Percentiles rank a stretch among this genome's conserved stretches.
phyloP scores from a whole-genome alignment of 30 jellyfish, hydroid and myxozoan species.

The Aurelia sp. region DNA sequence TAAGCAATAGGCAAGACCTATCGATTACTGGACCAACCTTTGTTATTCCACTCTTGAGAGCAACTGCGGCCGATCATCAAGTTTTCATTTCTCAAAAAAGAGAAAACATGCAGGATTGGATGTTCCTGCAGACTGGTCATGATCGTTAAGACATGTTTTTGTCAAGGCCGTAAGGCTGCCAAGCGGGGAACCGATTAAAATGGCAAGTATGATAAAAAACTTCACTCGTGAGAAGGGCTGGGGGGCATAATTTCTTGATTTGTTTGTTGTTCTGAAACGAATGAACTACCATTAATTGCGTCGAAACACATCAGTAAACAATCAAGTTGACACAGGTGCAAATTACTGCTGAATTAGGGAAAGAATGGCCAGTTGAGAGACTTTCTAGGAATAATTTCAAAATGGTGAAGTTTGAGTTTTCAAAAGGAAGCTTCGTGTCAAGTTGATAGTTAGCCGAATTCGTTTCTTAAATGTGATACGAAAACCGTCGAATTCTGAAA shows the following conservation, averaged over 20 bases:
- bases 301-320: slow-evolving; percentile 3
- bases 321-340: neutral
- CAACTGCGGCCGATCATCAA: too few relatives aligned
- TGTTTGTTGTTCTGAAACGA: neutral
- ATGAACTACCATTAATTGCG: too few relatives aligned
- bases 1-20: neutral
- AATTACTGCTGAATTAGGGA: neutral
- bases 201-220: neutral
- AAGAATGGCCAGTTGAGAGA: neutral
- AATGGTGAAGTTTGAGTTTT: too few relatives aligned
- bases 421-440: neutral
- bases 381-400: too few relatives aligned
- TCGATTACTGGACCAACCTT: slow-evolving; percentile 14
- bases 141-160: too few relatives aligned
- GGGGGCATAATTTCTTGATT: neutral
- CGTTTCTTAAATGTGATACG: neutral
- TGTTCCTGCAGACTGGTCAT: too few relatives aligned
- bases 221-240: neutral
- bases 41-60: slow-evolving; percentile 1
- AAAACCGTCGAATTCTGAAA: neutral
- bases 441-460: slow-evolving; percentile 1
- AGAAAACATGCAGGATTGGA: too few relatives aligned
- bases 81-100: too few relatives aligned
- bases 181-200: too few relatives aligned
- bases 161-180: too few relatives aligned